Base-by-base conservation (phyloP, 2,888 invertebrate genomes). In the Meghimatium bilineatum region DNA sequence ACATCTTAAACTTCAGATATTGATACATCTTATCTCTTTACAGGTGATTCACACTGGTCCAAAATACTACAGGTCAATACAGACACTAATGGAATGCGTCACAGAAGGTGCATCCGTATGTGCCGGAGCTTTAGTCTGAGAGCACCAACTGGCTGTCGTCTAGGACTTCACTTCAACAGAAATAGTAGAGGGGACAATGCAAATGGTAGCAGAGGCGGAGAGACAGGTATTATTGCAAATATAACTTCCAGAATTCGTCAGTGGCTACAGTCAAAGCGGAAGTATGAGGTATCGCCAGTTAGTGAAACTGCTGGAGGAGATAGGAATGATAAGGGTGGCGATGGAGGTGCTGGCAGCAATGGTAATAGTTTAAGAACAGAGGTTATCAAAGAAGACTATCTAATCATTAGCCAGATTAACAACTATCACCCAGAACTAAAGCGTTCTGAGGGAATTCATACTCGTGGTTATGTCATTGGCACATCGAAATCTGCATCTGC, bases 11-110 rank as follows among this genome's bases (percentile, higher is more conserved):
- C 56, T 56, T 2, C 17, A 56, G 20, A 56, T 23, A 23, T 56
- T 56, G 20, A 56, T 20, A 56, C 20, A 32, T 66, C 14, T 14
- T 29, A 69, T 34, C 8, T 44, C n/a, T 23, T 52, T 32, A 20
- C 86, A 88, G 91, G 91, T 49, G 91, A 91, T 60, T 89, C 89
- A n/a, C 90, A 91, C 80, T 91, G 91, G 90, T 88, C 88, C 32
- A 91, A 91, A 80, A 87, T 92, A 26, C 87, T 92, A 49, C 91
- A 91, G 82, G 91, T 91, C 34, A 91, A 90, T 85, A 63, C 78
- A 3, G 83, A 83, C 14, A 72, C 78, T 5, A 72, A 74, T 60
- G 78, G 78, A 32, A 23, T 79, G 3, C 52, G 74, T 10, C 78
- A 83, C 66, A 83, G 60, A 38, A 76, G 52, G 34, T 78, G 83